Percentiles rank a stretch among this genome's conserved stretches.
Conservation (phyloP, 2,888 invertebrate genomes). For the Alcis repandata region DNA sequence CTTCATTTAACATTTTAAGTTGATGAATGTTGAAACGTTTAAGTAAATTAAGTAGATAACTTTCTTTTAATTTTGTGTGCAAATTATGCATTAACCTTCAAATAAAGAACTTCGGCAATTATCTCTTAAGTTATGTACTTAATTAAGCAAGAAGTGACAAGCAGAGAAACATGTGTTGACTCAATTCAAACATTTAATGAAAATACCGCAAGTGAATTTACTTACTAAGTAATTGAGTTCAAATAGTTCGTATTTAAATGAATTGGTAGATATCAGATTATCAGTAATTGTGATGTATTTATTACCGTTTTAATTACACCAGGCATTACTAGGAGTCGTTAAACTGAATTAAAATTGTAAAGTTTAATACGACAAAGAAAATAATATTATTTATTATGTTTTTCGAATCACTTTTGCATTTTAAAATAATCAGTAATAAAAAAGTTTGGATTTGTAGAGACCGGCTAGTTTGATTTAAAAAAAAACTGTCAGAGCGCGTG, state of each 20-base stretch:
- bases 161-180: slow-evolving; percentile 1
- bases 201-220: background rate
- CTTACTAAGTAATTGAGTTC: background rate
- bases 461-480: too few relatives aligned
- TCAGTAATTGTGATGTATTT: background rate
- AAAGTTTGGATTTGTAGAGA: too few relatives aligned
- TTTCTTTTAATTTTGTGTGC: slow-evolving; percentile 13
- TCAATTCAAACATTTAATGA: slow-evolving; percentile 1
- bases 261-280: background rate
- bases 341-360: too few relatives aligned
- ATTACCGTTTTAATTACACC: background rate
- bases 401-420: too few relatives aligned
- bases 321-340: too few relatives aligned
- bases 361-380: too few relatives aligned
- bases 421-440: too few relatives aligned
- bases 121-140: slow-evolving; percentile 3
- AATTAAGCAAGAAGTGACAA: slow-evolving; percentile 11
- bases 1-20: slow-evolving; percentile 1
- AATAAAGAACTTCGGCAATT: slow-evolving; percentile 5
- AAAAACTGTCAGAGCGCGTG: too few relatives aligned
- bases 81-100: slow-evolving; percentile 15
- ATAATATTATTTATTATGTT: too few relatives aligned
- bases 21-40: slow-evolving; percentile 8
- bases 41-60: slow-evolving; percentile 8
- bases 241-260: slow-evolving; percentile 4